These are phyloP conservation scores for Lates calcarifer DNA, from an alignment of 2,113 vertebrate genomes.

Conservation along the genomic window DNA sequence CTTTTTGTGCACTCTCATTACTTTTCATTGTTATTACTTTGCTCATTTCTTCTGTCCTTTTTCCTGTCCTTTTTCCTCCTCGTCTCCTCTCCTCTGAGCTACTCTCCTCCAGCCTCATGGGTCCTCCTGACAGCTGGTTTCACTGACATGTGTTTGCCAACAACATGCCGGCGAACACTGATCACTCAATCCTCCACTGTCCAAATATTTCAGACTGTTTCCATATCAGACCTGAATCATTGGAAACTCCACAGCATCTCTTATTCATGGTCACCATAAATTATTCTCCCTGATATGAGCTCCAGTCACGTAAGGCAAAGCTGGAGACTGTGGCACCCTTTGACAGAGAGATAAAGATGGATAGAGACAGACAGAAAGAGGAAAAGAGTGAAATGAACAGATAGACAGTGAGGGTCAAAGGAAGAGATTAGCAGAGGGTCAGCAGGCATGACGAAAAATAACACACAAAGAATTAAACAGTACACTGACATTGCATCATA, in stretches of 20 bases:
- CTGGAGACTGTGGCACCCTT: conserved; percentile 65
- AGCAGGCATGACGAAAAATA: conserved; percentile 3
- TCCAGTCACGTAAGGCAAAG: conserved; percentile 86
- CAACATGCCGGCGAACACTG: conserved; percentile 77
- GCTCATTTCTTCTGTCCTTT: background rate
- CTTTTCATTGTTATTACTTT: background rate
- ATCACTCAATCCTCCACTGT: conserved; percentile 80
- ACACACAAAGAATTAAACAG: conserved; percentile 7
- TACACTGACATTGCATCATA: background rate
- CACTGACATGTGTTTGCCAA: conserved; percentile 81
- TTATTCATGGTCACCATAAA: conserved; percentile 85
- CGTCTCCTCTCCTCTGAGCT: background rate
- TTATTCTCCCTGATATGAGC: conserved; percentile 87
- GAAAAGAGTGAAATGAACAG: conserved; percentile 39
- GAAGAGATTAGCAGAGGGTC: conserved; percentile 43
- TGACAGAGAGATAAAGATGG: conserved; percentile 56
- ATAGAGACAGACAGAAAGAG: conserved; percentile 36
- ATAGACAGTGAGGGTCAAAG: conserved; percentile 26
- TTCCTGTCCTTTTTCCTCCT: background rate
- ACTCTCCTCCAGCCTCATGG: conserved; percentile 46
- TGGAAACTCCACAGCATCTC: conserved; percentile 82
- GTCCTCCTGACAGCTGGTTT: conserved; percentile 71
- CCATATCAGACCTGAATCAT: conserved; percentile 81
- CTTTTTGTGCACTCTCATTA: background rate
- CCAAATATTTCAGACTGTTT: conserved; percentile 86